Conservation (phyloP, 2,797 vertebrate species). For the Coregonus suidteri region DNA sequence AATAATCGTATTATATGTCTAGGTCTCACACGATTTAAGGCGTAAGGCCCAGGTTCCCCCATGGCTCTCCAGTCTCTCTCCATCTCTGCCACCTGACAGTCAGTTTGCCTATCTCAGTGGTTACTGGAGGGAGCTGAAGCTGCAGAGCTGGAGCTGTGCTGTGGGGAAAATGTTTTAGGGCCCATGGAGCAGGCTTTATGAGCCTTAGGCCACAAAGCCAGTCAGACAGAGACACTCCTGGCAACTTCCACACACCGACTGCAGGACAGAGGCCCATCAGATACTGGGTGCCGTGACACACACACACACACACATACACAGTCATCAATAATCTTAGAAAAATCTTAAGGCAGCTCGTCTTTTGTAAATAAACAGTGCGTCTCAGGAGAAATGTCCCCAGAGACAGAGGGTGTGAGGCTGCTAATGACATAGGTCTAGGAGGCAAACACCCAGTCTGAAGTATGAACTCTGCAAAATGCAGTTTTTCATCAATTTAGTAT, state of each 20-base stretch:
- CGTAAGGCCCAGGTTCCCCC: not conserved
- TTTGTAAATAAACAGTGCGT: not conserved
- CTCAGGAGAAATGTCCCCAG: too few species aligned
- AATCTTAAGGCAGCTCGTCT: not conserved
- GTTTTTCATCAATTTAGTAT: not conserved
- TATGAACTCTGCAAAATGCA: not conserved
- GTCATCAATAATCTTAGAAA: not conserved
- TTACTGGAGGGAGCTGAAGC: slow-evolving; percentile 13
- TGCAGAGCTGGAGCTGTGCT: slow-evolving; percentile 21
- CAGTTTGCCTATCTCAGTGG: slow-evolving; percentile 27
- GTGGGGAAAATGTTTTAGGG: slow-evolving; percentile 34
- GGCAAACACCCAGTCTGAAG: not conserved
- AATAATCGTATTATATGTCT: not conserved
- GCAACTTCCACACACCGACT: slow-evolving; percentile 13
- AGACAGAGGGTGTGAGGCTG: too few species aligned
- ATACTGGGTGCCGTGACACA: not conserved
- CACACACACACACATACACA: not conserved
- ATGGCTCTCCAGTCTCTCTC: slow-evolving; percentile 4
- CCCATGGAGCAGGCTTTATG: slow-evolving; percentile 39
- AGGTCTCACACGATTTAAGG: too few species aligned
- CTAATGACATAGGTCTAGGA: not conserved
- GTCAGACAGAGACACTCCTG: slow-evolving; percentile 35
- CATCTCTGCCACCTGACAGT: not conserved
- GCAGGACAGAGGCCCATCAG: slow-evolving; percentile 17
- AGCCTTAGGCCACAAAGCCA: slow-evolving; percentile 39